Evolutionary conservation across 2,888 invertebrate species (phyloP).

Genomic region (Uropetala carovei): DNA sequence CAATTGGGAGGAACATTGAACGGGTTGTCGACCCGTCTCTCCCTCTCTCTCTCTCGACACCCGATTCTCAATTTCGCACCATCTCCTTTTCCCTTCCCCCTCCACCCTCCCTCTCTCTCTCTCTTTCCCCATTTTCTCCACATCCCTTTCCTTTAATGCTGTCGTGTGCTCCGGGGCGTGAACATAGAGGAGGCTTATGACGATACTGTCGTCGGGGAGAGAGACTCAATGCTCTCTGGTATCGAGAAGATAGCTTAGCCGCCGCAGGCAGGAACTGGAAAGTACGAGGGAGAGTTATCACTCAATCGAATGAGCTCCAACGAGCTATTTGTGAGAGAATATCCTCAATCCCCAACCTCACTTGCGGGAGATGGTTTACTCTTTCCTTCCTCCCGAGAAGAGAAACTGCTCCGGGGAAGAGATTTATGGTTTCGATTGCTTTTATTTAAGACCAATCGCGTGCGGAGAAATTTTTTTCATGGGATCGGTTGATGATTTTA

Average conservation of each 20-base stretch:
- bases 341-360: neutral
- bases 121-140: too few species aligned
- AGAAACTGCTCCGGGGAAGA: neutral
- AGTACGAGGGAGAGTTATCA: neutral
- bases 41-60: neutral
- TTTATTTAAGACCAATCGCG: too few species aligned
- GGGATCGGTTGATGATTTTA: neutral
- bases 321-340: neutral
- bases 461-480: neutral
- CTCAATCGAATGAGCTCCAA: conserved; percentile 2
- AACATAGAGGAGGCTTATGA: neutral
- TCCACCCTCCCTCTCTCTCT: too few species aligned
- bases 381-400: neutral
- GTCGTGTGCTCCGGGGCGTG: neutral
- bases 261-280: neutral
- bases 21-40: conserved; percentile 34
- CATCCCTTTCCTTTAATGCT: neutral
- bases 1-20: conserved; percentile 59
- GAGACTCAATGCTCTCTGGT: conserved; percentile 6
- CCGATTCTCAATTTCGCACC: conserved; percentile 25
- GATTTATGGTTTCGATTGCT: neutral
- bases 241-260: neutral
- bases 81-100: neutral
- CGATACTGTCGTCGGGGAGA: conserved; percentile 13
- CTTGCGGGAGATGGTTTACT: neutral